Evolutionary conservation across 2,113 vertebrate genomes (phyloP).

Genomic region (Corythornis cristatus): DNA sequence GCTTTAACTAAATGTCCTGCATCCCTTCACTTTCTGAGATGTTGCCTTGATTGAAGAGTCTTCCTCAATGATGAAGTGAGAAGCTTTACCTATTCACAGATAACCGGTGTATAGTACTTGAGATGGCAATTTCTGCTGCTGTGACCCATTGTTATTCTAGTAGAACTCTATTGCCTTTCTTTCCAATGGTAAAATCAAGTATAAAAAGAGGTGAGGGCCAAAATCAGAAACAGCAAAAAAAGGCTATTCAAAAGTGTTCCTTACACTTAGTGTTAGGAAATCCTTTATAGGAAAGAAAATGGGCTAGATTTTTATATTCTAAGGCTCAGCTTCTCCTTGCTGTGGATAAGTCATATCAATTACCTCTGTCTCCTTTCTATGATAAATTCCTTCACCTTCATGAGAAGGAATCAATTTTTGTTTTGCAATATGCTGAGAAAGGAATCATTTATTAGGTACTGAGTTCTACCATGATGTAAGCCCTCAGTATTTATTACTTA

Average conservation of each 20-base stretch:
- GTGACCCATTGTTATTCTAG: neutral
- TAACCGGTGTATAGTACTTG: neutral
- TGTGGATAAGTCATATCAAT: neutral
- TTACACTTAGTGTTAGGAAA: neutral
- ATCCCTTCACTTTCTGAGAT: neutral
- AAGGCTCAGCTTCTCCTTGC: neutral
- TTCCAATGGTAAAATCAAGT: neutral
- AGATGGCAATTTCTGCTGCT: slow-evolving; percentile 13
- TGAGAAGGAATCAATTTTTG: neutral
- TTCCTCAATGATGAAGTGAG: neutral
- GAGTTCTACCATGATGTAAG: neutral
- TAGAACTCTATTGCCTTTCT: neutral
- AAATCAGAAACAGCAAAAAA: neutral
- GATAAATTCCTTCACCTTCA: neutral
- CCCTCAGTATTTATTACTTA: neutral
- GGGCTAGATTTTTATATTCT: neutral
- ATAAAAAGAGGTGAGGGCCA: neutral
- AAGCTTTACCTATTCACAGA: neutral
- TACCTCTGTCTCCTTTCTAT: neutral
- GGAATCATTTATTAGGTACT: neutral
- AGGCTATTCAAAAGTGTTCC: neutral
- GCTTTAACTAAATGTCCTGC: neutral
- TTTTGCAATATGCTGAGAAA: neutral
- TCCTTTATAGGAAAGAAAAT: neutral
- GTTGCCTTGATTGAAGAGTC: neutral